Conservation (phyloP, 2,797 vertebrate genomes). For the Ambastaia sidthimunki region DNA sequence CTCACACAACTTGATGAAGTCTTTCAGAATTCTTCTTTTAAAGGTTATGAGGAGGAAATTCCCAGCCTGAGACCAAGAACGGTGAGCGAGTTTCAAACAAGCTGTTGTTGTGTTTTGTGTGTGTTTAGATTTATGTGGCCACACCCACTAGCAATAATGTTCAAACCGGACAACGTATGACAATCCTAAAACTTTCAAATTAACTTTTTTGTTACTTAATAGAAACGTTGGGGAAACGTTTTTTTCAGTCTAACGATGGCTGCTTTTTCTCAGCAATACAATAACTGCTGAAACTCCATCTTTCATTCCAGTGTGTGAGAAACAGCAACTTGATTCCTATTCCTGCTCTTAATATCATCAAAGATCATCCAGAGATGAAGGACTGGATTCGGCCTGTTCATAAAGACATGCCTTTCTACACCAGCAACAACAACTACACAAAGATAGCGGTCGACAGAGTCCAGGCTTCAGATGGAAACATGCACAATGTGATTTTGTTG, state of each 20-base stretch:
- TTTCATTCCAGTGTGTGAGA: constrained; percentile 70
- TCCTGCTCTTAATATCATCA: constrained; percentile 69
- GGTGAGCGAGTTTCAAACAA: constrained; percentile 65
- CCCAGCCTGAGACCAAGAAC: constrained; percentile 76
- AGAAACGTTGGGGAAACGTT: too few relatives aligned
- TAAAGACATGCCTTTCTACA: constrained; percentile 68
- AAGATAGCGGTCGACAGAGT: constrained; percentile 77
- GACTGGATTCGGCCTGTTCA: constrained; percentile 74
- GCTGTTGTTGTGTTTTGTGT: neutral
- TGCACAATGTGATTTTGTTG: constrained; percentile 74
- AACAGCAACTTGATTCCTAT: constrained; percentile 68
- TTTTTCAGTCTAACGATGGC: too few relatives aligned
- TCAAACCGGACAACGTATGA: too few relatives aligned
- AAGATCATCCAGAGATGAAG: constrained; percentile 76
- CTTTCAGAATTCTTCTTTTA: constrained; percentile 78
- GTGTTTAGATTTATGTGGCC: too few relatives aligned
- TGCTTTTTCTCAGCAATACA: too few relatives aligned
- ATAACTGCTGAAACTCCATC: neutral
- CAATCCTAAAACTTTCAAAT: too few relatives aligned
- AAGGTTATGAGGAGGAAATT: constrained; percentile 65
- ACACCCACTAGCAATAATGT: too few relatives aligned
- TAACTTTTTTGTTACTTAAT: too few relatives aligned
- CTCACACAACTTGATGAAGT: constrained; percentile 71
- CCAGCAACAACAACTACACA: constrained; percentile 76
- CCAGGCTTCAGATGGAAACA: constrained; percentile 59